These are phyloP conservation scores for Apodemia zela DNA, from an alignment of 2,888 invertebrate species.

Conservation along the genomic window DNA sequence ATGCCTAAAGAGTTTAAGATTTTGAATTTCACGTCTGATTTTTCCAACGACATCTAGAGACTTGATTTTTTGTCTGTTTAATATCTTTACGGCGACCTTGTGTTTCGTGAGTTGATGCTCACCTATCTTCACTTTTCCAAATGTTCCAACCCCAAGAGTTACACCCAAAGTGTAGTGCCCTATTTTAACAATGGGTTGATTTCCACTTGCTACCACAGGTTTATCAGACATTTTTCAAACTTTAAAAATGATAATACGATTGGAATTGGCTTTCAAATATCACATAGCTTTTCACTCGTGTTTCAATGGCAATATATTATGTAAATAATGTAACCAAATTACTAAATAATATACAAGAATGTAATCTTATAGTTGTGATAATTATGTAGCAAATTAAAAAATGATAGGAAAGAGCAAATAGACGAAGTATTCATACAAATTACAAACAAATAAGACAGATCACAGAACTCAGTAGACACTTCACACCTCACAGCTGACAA, in stretches of 20 bases:
- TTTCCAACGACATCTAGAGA: slow-evolving; percentile 99
- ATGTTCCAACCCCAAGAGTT: slow-evolving; percentile 96
- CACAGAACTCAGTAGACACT: no score
- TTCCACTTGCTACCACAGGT: slow-evolving; percentile 56
- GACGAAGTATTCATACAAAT: no score
- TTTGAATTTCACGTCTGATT: slow-evolving; percentile 98
- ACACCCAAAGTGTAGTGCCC: slow-evolving; percentile 97
- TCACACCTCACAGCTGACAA: no score
- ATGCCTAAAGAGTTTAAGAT: slow-evolving; percentile 98
- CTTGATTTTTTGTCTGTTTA: slow-evolving; percentile 99
- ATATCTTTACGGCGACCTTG: slow-evolving; percentile 98
- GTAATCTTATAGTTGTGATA: no score
- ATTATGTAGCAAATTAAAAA: neutral
- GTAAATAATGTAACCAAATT: neutral
- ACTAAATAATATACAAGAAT: neutral
- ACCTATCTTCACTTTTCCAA: slow-evolving; percentile 99
- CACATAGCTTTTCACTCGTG: neutral
- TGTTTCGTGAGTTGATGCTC: slow-evolving; percentile 98
- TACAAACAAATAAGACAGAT: no score
- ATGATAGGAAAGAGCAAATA: neutral
- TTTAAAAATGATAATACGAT: neutral
- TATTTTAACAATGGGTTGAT: slow-evolving; percentile 94
- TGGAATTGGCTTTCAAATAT: neutral
- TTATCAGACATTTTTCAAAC: slow-evolving; percentile 56
- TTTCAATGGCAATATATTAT: neutral